phyloP scores from a whole-genome alignment of 2,113 vertebrate genomes.

The Sebastes schlegelii region DNA sequence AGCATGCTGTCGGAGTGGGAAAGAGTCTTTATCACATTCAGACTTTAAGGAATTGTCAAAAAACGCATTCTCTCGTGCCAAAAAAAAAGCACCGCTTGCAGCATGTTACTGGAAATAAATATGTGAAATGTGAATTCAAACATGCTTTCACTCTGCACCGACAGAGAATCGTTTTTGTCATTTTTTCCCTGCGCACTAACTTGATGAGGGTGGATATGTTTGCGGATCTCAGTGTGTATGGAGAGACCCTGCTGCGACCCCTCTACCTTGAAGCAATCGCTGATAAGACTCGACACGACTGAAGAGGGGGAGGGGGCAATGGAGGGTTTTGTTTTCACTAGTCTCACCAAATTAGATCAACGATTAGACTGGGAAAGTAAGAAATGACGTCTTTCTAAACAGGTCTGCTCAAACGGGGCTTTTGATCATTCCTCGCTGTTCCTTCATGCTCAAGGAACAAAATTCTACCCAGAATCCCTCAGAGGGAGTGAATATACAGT shows the following conservation, averaged over 20 bases:
- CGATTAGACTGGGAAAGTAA: slow-evolving; percentile 21
- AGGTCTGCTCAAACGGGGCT: slow-evolving; percentile 1
- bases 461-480: slow-evolving; percentile 41
- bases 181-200: slow-evolving; percentile 24
- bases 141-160: slow-evolving; percentile 34
- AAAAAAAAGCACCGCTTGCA: slow-evolving; percentile 16
- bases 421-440: slow-evolving; percentile 34
- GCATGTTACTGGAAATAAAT: slow-evolving; percentile 41
- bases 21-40: not conserved
- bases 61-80: slow-evolving; percentile 41
- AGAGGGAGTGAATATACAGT: slow-evolving; percentile 34
- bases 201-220: not conserved
- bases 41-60: slow-evolving; percentile 40
- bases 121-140: slow-evolving; percentile 23
- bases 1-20: slow-evolving; percentile 50
- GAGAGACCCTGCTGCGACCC: slow-evolving; percentile 1
- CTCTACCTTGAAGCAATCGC: slow-evolving; percentile 25
- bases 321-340: slow-evolving; percentile 28
- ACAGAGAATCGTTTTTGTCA: slow-evolving; percentile 48
- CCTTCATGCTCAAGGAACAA: slow-evolving; percentile 59
- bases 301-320: not conserved
- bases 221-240: not conserved
- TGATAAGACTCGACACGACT: slow-evolving; percentile 42
- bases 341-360: slow-evolving; percentile 50
- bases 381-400: slow-evolving; percentile 29